These are phyloP conservation scores for Stylophora pistillata DNA, from an alignment of 64 coral and sea anemone genomes.

Conservation along the genomic window DNA sequence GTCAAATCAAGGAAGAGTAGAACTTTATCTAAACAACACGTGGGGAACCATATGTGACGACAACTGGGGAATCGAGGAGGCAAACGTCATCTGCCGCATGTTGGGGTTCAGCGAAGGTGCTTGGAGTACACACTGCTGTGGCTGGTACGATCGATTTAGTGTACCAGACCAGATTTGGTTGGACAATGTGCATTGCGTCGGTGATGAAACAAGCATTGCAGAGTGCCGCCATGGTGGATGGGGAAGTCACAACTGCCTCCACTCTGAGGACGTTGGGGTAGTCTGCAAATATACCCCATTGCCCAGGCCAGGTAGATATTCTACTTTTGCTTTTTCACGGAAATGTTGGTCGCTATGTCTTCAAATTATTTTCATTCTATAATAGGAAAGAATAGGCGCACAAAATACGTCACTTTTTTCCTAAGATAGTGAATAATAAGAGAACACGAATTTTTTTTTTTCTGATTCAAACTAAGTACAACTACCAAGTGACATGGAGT, in stretches of 20 bases:
- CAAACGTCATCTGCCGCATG: conserved; percentile 37
- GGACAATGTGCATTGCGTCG: conserved; percentile 67
- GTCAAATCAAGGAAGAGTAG: conserved; percentile 28
- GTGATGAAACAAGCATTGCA: conserved; percentile 55
- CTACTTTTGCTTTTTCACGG: neutral
- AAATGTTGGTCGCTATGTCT: too few relatives aligned
- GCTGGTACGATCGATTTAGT: neutral
- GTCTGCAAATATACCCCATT: conserved; percentile 13
- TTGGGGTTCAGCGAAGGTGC: conserved; percentile 6
- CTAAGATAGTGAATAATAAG: too few relatives aligned
- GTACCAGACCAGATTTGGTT: conserved; percentile 62
- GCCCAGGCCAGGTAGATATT: conserved; percentile 10
- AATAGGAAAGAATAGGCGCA: too few relatives aligned
- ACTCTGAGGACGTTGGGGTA: conserved; percentile 37
- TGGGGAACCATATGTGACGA: conserved; percentile 38
- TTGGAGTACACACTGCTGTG: conserved; percentile 40
- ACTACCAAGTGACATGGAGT: too few relatives aligned
- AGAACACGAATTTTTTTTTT: too few relatives aligned
- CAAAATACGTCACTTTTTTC: too few relatives aligned
- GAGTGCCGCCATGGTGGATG: conserved; percentile 56
- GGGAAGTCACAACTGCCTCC: conserved; percentile 55
- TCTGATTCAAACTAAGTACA: too few relatives aligned
- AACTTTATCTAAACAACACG: conserved; percentile 5
- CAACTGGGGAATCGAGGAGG: conserved; percentile 41
- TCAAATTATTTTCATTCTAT: too few relatives aligned